Evolutionary conservation across 2,113 vertebrate species (phyloP).

Genomic region (Solea senegalensis): DNA sequence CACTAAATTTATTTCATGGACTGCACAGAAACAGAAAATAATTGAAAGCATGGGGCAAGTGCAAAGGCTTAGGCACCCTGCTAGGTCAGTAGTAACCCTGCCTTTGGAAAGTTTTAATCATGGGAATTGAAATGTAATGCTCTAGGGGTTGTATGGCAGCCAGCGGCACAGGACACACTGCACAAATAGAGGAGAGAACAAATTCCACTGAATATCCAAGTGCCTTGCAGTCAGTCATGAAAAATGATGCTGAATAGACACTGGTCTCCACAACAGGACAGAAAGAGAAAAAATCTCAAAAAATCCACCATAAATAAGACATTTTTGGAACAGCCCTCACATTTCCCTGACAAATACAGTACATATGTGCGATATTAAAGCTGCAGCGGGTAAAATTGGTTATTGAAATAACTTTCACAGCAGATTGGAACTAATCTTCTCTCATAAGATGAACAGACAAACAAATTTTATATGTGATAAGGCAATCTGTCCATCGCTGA

Average conservation of each 20-base stretch:
- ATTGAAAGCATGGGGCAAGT: neutral
- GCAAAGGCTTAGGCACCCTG: neutral
- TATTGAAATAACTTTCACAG: too few relatives aligned
- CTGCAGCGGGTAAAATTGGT: too few relatives aligned
- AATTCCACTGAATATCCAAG: neutral
- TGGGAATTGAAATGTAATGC: neutral
- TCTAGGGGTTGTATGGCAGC: neutral
- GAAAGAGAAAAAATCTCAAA: neutral
- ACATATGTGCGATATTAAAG: too few relatives aligned
- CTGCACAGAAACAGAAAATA: neutral
- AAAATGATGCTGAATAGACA: neutral
- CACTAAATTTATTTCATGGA: neutral
- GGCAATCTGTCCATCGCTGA: too few relatives aligned
- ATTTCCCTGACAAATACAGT: too few relatives aligned
- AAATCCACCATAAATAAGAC: neutral
- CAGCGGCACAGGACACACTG: neutral
- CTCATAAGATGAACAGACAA: too few relatives aligned
- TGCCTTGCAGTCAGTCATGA: neutral
- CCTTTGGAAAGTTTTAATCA: neutral
- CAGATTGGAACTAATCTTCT: too few relatives aligned
- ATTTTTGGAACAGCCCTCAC: too few relatives aligned
- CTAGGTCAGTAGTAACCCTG: neutral
- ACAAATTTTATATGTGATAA: too few relatives aligned
- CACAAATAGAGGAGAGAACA: neutral
- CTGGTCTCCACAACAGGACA: neutral